Base-by-base conservation (phyloP, 2,888 invertebrate genomes). In the Clistopyga incitator region DNA sequence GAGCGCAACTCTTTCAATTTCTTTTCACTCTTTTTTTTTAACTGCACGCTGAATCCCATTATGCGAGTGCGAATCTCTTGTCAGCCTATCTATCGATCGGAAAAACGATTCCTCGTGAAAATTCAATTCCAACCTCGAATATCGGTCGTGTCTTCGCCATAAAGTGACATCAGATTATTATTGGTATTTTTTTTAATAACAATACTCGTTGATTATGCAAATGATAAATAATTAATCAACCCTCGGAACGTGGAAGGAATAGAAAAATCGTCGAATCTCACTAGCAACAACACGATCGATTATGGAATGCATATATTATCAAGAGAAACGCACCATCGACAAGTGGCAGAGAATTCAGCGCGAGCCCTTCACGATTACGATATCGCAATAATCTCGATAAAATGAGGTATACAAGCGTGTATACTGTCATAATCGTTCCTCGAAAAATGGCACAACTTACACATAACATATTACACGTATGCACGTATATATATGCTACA, bases 401-500 rank as follows among this genome's bases (percentile, higher is more conserved):
- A 34, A n/a, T 15, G 0, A 15, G 25, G 15, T 61, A 34, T 42
- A 34, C 18, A 38, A 6, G 10, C 38, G 11, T 18, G 59, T 59
- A 70, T 29, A 67, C 61, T 74, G 50, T 11, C 20, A 38, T 77
- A 34, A 70, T 59, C 75, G 54, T 79, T 76, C 34, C 70, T 77
- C 74, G 71, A 83, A 87, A 88, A 87, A 87, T 90, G 88, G 89
- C 91, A 91, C 90, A 90, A 92, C 89, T 89, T 91, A 91, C 90
- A 87, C 83, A 90, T 86, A 89, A 87, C 86, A 85, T 90, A 88
- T 87, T 88, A 90, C 87, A 88, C 87, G 86, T 88, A 90, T 88
- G 88, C 87, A 89, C 85, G 86, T 87, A 89, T 84, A 70, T 84
- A 81, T 85, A 85, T 84, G 88, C 89, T 91, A 92, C 89, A 92